Percentiles rank a stretch among this genome's conserved stretches.
These are phyloP conservation scores for Pelagia noctiluca DNA, from an alignment of 30 jellyfish, hydroid and myxozoan genomes.

Conservation along the genomic window DNA sequence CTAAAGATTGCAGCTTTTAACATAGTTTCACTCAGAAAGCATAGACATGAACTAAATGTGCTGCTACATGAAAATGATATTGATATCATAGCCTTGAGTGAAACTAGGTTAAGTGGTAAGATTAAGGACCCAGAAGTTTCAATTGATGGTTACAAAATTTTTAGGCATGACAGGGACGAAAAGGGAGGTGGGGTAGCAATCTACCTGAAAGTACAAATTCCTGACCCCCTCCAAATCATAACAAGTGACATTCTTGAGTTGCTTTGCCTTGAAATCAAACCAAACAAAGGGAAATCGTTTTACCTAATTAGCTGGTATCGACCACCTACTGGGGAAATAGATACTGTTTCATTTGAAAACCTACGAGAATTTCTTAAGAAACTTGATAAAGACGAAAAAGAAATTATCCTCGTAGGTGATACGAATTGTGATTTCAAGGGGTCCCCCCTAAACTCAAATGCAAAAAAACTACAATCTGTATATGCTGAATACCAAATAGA, in stretches of 20 bases:
- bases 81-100: no score
- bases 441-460: background rate
- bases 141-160: background rate
- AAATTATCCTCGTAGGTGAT: no score
- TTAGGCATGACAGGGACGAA: constrained; percentile 6
- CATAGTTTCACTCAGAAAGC: constrained; percentile 13
- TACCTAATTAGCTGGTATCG: constrained; percentile 31
- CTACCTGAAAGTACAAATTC: constrained; percentile 10
- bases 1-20: constrained; percentile 24
- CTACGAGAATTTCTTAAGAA: constrained; percentile 15
- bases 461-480: constrained; percentile 1
- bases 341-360: constrained; percentile 5
- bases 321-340: constrained; percentile 12
- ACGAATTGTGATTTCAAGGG: no score
- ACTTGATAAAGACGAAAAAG: constrained; percentile 15
- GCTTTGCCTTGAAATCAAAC: no score
- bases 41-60: no score
- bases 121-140: constrained; percentile 11
- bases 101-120: background rate
- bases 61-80: no score
- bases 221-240: constrained; percentile 8
- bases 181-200: constrained; percentile 11
- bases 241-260: background rate
- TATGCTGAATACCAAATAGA: no score
- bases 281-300: constrained; percentile 20